These are phyloP conservation scores for Byasa hedistus DNA, from an alignment of 2,888 invertebrate species.

Conservation along the genomic window DNA sequence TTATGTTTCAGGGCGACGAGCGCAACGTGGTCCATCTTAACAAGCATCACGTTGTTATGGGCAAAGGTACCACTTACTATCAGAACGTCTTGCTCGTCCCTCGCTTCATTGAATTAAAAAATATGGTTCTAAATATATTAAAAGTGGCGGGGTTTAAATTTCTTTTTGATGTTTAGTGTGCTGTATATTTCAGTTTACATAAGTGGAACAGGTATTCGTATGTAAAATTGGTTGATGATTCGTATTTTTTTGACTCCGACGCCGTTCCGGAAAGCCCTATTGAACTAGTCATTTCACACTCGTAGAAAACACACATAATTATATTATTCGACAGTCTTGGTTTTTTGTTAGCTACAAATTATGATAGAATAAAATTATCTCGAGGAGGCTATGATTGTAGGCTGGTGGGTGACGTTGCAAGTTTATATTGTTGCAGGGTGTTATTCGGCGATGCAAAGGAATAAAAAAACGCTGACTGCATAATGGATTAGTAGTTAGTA, in stretches of 20 bases:
- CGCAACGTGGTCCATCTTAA: too few species aligned
- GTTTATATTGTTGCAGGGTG: conserved; percentile 39
- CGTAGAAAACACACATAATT: conserved; percentile 73
- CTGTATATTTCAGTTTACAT: neutral
- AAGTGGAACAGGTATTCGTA: neutral
- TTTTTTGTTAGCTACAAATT: conserved; percentile 74
- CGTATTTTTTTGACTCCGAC: conserved; percentile 35
- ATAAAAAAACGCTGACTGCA: conserved; percentile 11
- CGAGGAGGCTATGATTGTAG: conserved; percentile 71
- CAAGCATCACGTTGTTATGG: too few species aligned
- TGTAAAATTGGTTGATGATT: conserved; percentile 41
- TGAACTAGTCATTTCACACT: conserved; percentile 75
- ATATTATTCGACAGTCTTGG: conserved; percentile 65
- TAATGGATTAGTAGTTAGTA: conserved; percentile 1
- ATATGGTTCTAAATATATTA: too few species aligned
- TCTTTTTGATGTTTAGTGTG: neutral
- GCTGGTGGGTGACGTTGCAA: conserved; percentile 59
- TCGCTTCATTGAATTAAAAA: too few species aligned
- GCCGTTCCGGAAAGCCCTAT: conserved; percentile 49
- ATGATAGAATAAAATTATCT: conserved; percentile 72
- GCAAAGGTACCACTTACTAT: too few species aligned
- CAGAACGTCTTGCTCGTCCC: too few species aligned
- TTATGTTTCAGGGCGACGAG: too few species aligned
- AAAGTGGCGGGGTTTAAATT: neutral
- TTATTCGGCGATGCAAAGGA: conserved; percentile 31